Base-by-base conservation (phyloP, 1,140 invertebrate species). In the Drosophila orosa region DNA sequence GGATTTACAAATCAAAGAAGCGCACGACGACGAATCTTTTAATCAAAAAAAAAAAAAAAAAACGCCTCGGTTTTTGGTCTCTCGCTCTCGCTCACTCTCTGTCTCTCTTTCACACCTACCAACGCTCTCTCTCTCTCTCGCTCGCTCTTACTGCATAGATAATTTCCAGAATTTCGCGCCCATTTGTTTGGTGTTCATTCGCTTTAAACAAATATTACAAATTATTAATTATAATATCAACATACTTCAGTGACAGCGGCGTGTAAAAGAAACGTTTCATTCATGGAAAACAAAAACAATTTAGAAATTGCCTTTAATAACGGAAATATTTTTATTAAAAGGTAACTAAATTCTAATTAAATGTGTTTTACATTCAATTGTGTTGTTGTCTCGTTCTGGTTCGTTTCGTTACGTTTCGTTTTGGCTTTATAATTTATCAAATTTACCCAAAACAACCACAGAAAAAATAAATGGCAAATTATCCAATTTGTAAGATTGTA, bases 301-400 rank as follows among this genome's bases (percentile, higher is more conserved):
- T 82, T 91, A 76, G 90, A 91, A 87, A 91, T 91, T 83, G 90
- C 90, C 65, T 91, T 91, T 90, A 91, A 91, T 90, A 91, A 91
- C 85, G 90, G 90, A 80, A 91, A 91, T 91, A 90, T 91, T 72
- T 91, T 91, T 90, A 91, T 90, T 76, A 91, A 91, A 91, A 91
- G 90, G 90, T 91, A 91, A 75, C 45, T 48, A 73, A 78, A 73
- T 65, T 73, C 31, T 33, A 58, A 75, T 74, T 65, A 48, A 48
- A 3, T 48, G 45, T 48, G 15, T 45, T 45, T 45, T 25, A n/a
- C 44, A n/a, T 45, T 45, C 24, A 45, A 62, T 48, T 65, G 48
- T 71, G 45, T 78, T 58, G 48, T 69, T 56, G 65, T 78, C 27
- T 55, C 61, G 58, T 77, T n/a, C n/a, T 55, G 5, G 39, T 73